Evolutionary conservation across 2,888 invertebrate species (phyloP).

Genomic region (Hybos culiciformis): DNA sequence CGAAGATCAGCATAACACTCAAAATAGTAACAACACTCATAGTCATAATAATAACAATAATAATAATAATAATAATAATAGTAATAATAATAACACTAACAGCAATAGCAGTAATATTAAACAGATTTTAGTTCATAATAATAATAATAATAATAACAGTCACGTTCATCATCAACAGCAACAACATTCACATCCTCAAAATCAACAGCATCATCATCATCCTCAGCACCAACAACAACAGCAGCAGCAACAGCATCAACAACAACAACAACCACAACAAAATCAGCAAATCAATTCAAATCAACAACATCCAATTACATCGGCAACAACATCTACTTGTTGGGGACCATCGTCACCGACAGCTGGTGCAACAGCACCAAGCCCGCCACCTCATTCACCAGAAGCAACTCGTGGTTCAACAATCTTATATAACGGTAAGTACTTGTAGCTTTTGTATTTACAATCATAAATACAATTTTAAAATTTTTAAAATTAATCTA

Average conservation of each 20-base stretch:
- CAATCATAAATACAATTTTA: no score
- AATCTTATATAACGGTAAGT: conserved; percentile 64
- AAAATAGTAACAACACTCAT: conserved; percentile 2
- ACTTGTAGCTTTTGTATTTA: background rate
- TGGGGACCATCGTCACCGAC: conserved; percentile 65
- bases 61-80: conserved; percentile 3
- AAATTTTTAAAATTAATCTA: no score
- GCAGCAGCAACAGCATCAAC: conserved; percentile 18
- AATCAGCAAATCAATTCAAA: conserved; percentile 15
- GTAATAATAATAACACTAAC: background rate
- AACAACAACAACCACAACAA: conserved; percentile 16
- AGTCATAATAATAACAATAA: conserved; percentile 3
- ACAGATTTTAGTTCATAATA: background rate
- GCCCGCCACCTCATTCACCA: conserved; percentile 53
- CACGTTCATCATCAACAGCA: background rate
- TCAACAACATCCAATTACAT: conserved; percentile 15
- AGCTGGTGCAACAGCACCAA: conserved; percentile 61
- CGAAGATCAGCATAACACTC: conserved; percentile 11
- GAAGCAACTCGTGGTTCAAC: conserved; percentile 52
- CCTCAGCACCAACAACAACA: conserved; percentile 21
- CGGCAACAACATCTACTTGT: conserved; percentile 39
- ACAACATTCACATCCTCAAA: conserved; percentile 19
- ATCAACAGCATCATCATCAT: conserved; percentile 18
- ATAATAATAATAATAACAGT: background rate
- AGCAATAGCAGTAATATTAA: background rate